These are phyloP conservation scores for Ephestia elutella DNA, from an alignment of 1,140 invertebrate species.

Conservation along the genomic window DNA sequence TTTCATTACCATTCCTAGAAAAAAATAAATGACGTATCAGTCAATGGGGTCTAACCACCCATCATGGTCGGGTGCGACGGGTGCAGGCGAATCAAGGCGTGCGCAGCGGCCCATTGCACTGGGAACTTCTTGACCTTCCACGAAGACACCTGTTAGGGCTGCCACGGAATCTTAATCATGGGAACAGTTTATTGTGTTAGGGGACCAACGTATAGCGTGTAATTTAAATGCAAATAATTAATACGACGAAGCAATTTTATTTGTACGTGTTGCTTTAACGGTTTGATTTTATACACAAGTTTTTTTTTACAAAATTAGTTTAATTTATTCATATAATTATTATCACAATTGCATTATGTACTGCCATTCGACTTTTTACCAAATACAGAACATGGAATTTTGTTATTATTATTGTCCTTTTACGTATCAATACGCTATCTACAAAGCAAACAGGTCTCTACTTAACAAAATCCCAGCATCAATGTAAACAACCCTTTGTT, in stretches of 20 bases:
- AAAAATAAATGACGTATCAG: too few species aligned
- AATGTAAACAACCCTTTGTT: conserved; percentile 38
- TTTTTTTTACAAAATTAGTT: too few species aligned
- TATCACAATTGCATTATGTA: too few species aligned
- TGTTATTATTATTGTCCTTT: too few species aligned
- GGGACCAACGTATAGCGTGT: conserved; percentile 18
- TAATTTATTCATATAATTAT: too few species aligned
- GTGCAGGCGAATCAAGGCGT: conserved; percentile 28
- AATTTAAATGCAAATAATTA: neutral
- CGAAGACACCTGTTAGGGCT: conserved; percentile 52
- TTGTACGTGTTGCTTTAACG: neutral
- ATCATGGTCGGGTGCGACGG: conserved; percentile 45
- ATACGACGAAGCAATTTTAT: neutral
- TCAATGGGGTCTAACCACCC: conserved; percentile 36
- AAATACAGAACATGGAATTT: too few species aligned
- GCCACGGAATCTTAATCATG: conserved; percentile 60
- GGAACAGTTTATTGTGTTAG: conserved; percentile 39
- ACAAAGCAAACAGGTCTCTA: neutral
- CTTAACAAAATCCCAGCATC: conserved; percentile 9
- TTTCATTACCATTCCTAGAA: too few species aligned
- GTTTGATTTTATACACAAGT: too few species aligned
- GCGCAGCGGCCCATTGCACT: conserved; percentile 49
- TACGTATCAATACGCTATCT: neutral
- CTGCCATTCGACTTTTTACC: too few species aligned
- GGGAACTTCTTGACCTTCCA: conserved; percentile 67